phyloP scores from a whole-genome alignment of 1,140 invertebrate species.

The Melitaea cinxia region DNA sequence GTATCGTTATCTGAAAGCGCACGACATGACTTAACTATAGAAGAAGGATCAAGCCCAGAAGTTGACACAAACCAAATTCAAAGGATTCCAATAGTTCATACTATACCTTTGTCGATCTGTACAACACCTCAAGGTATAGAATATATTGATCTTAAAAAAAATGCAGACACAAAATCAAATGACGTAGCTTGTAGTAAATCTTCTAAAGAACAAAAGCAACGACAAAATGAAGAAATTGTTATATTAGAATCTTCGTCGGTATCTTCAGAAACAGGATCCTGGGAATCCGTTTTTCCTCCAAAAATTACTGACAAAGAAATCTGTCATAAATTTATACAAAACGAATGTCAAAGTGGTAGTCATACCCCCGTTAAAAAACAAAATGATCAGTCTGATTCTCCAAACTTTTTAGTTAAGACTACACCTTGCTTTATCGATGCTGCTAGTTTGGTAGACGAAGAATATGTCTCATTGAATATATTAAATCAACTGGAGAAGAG shows the following conservation, averaged over 20 bases:
- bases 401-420: slow-evolving; percentile 51
- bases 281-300: slow-evolving; percentile 83
- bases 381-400: slow-evolving; percentile 2
- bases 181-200: slow-evolving; percentile 52
- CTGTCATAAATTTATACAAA: slow-evolving; percentile 59
- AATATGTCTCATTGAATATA: slow-evolving; percentile 56
- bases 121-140: slow-evolving; percentile 33
- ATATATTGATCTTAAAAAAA: not conserved
- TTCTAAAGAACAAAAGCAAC: slow-evolving; percentile 86
- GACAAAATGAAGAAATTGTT: slow-evolving; percentile 86
- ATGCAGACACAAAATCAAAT: slow-evolving; percentile 28
- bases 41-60: slow-evolving; percentile 44
- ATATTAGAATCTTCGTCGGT: slow-evolving; percentile 83
- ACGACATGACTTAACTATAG: slow-evolving; percentile 54
- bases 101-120: slow-evolving; percentile 34
- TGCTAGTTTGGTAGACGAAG: slow-evolving; percentile 86
- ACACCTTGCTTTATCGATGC: slow-evolving; percentile 88
- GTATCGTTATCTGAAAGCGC: slow-evolving; percentile 68
- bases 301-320: slow-evolving; percentile 61
- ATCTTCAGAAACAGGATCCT: slow-evolving; percentile 83
- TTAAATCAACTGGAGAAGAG: slow-evolving; percentile 12
- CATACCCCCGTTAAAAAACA: slow-evolving; percentile 27
- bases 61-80: slow-evolving; percentile 26
- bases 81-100: slow-evolving; percentile 26
- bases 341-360: slow-evolving; percentile 49